A percentile compares a stretch with the other conserved stretches of the same genome.
Evolutionary conservation across 2,113 vertebrate species (phyloP).

Genomic region (Nanorana parkeri): DNA sequence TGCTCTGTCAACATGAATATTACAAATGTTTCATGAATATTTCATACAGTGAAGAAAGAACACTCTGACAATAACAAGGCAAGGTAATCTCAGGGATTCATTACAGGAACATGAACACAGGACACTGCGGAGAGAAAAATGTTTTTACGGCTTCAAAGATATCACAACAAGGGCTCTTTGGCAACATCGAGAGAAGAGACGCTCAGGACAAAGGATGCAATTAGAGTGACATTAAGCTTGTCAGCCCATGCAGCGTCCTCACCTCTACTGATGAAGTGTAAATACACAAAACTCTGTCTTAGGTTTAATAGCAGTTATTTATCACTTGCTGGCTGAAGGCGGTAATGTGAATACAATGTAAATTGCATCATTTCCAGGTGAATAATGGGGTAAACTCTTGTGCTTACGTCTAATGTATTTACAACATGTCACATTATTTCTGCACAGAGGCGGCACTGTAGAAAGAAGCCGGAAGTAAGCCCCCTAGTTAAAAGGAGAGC

Average conservation of each 20-base stretch:
- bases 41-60: slow-evolving; percentile 8
- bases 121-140: slow-evolving; percentile 8
- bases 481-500: too few relatives aligned
- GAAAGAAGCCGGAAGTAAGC: too few relatives aligned
- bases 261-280: slow-evolving; percentile 20
- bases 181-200: background rate
- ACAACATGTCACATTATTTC: background rate
- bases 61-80: slow-evolving; percentile 10
- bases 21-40: slow-evolving; percentile 34
- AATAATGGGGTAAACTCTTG: background rate
- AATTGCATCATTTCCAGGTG: background rate
- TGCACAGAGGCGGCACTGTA: too few relatives aligned
- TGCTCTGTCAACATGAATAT: slow-evolving; percentile 16
- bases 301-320: slow-evolving; percentile 9
- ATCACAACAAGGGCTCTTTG: background rate
- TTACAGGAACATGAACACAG: slow-evolving; percentile 2
- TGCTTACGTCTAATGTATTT: background rate
- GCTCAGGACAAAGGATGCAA: background rate
- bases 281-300: background rate
- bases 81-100: slow-evolving; percentile 21
- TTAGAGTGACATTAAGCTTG: background rate
- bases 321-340: background rate
- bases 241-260: background rate
- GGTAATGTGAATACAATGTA: background rate
- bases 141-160: background rate